Evolutionary conservation across 2,113 vertebrate genomes (phyloP).

Genomic region (Aphelocoma coerulescens): DNA sequence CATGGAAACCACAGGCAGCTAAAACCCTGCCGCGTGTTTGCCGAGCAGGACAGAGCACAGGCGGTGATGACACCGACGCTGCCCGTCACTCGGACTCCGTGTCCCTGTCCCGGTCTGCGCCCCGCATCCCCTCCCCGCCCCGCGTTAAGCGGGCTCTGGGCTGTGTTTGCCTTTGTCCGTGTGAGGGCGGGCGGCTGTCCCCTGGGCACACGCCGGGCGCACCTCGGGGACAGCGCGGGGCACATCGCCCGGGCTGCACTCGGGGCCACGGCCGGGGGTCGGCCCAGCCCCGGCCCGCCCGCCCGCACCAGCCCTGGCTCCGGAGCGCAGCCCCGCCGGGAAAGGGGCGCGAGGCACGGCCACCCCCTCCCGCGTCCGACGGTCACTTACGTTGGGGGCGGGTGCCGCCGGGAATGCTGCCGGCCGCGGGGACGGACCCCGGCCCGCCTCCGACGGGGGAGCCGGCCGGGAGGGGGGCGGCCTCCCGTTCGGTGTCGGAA

Average conservation of each 20-base stretch:
- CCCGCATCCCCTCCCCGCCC: neutral
- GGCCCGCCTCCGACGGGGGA: neutral
- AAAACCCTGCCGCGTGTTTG: neutral
- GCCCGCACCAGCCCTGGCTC: neutral
- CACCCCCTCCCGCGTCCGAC: neutral
- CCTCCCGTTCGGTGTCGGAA: neutral
- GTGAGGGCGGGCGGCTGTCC: neutral
- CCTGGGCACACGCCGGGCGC: neutral
- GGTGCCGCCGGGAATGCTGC: neutral
- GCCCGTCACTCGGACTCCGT: neutral
- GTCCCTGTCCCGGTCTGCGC: neutral
- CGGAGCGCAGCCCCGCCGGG: neutral
- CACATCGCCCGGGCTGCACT: neutral
- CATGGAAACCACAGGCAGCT: neutral
- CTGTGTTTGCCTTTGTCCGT: neutral
- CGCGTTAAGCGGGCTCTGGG: neutral
- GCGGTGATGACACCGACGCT: neutral
- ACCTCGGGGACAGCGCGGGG: neutral
- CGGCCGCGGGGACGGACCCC: neutral
- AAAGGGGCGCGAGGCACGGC: neutral
- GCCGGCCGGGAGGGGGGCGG: neutral
- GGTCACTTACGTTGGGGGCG: conserved; percentile 10
- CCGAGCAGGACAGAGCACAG: neutral
- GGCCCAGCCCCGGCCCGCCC: neutral
- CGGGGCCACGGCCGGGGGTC: neutral